A percentile compares a stretch with the other conserved stretches of the same genome.
Conservation (phyloP, 1,140 invertebrate genomes). For the Camponotus pennsylvanicus region DNA sequence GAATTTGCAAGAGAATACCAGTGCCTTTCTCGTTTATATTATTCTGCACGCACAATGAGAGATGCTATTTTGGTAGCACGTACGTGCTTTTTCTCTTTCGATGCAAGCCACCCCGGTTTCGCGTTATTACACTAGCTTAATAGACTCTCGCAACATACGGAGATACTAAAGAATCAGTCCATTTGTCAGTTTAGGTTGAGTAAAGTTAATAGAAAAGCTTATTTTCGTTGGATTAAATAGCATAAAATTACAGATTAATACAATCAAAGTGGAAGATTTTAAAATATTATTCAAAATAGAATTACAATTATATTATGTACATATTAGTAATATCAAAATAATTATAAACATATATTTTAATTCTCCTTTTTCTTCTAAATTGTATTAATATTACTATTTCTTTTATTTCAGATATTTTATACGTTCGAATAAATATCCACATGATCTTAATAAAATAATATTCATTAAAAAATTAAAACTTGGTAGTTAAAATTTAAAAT, state of each 20-base stretch:
- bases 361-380: background rate
- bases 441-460: background rate
- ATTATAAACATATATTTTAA: background rate
- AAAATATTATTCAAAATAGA: background rate
- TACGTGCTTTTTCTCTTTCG: conserved; percentile 10
- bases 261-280: background rate
- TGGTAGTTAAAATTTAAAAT: no score
- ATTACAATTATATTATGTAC: background rate
- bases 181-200: background rate
- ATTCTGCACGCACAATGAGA: conserved; percentile 57
- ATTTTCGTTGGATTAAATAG: background rate
- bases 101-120: background rate
- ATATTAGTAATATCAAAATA: background rate
- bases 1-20: conserved; percentile 39
- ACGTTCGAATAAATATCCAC: background rate
- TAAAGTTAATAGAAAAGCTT: background rate
- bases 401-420: background rate
- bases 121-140: background rate
- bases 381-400: background rate
- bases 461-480: no score
- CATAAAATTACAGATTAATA: background rate
- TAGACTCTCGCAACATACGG: conserved; percentile 21
- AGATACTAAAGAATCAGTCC: conserved; percentile 8
- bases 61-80: conserved; percentile 40
- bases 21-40: conserved; percentile 46